phyloP scores from a whole-genome alignment of 2,888 invertebrate genomes.

The Sminthurinus aureus region DNA sequence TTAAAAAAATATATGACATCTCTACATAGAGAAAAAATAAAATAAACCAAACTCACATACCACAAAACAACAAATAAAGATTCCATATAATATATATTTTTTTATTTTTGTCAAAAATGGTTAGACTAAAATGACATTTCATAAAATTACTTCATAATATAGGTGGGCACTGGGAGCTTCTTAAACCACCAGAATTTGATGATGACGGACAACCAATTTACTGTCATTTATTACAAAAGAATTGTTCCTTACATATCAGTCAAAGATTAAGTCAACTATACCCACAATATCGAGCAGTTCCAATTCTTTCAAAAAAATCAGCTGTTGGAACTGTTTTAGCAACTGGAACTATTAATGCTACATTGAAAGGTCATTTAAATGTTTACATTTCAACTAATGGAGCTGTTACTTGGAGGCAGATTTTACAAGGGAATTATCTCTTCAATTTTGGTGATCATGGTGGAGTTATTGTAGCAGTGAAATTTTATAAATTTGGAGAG shows the following conservation, averaged over 20 bases:
- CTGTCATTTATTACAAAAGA: slow-evolving; percentile 65
- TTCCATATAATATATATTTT: no score
- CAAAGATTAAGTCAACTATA: slow-evolving; percentile 85
- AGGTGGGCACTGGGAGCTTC: slow-evolving; percentile 78
- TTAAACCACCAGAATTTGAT: slow-evolving; percentile 76
- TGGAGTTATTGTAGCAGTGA: slow-evolving; percentile 84
- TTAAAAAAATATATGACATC: no score
- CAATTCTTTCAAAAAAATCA: slow-evolving; percentile 84
- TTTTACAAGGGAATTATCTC: slow-evolving; percentile 79
- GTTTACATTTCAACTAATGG: slow-evolving; percentile 84
- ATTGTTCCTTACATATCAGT: slow-evolving; percentile 85
- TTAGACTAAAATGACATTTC: no score
- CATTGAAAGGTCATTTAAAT: slow-evolving; percentile 80
- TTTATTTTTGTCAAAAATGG: no score
- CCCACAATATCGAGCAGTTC: slow-evolving; percentile 79
- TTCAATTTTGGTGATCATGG: slow-evolving; percentile 93
- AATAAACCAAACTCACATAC: no score
- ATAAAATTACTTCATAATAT: no score
- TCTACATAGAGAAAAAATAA: no score
- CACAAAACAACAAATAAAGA: no score
- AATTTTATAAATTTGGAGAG: slow-evolving; percentile 77
- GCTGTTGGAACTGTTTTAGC: slow-evolving; percentile 90
- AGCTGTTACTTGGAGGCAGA: slow-evolving; percentile 79
- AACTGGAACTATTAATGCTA: slow-evolving; percentile 75
- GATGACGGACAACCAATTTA: slow-evolving; percentile 73